Conservation (phyloP, 64 coral and sea anemone species). For the Pocillopora verrucosa region DNA sequence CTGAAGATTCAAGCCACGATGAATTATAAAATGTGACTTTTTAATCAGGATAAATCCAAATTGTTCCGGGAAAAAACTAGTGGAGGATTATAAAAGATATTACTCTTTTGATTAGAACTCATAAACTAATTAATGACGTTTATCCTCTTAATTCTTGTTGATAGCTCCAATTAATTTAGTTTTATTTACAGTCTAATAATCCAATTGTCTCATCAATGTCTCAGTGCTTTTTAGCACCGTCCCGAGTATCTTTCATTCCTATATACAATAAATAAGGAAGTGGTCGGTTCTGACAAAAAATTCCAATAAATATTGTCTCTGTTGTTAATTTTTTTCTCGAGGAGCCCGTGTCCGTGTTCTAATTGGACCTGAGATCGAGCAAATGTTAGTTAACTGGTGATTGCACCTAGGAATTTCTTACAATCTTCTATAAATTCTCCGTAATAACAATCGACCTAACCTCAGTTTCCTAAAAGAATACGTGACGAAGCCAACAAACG, state of each 20-base stretch:
- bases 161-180: too few relatives aligned
- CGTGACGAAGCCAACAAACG: too few relatives aligned
- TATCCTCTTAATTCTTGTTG: not conserved
- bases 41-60: not conserved
- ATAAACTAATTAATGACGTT: not conserved
- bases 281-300: not conserved
- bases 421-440: too few relatives aligned
- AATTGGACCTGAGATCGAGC: too few relatives aligned
- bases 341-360: too few relatives aligned
- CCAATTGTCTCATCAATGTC: not conserved
- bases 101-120: not conserved
- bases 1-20: constrained; percentile 62
- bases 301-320: not conserved
- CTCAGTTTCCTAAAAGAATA: too few relatives aligned
- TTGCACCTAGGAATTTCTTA: too few relatives aligned
- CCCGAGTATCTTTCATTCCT: not conserved
- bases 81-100: not conserved
- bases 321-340: too few relatives aligned
- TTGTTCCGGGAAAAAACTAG: not conserved
- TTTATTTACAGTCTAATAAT: too few relatives aligned
- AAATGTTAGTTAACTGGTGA: too few relatives aligned
- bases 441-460: too few relatives aligned
- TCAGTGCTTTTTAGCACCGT: not conserved
- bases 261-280: not conserved
- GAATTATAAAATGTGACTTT: constrained; percentile 55